Conservation (phyloP, 2,113 vertebrate genomes). For the Cromileptes altivelis region DNA sequence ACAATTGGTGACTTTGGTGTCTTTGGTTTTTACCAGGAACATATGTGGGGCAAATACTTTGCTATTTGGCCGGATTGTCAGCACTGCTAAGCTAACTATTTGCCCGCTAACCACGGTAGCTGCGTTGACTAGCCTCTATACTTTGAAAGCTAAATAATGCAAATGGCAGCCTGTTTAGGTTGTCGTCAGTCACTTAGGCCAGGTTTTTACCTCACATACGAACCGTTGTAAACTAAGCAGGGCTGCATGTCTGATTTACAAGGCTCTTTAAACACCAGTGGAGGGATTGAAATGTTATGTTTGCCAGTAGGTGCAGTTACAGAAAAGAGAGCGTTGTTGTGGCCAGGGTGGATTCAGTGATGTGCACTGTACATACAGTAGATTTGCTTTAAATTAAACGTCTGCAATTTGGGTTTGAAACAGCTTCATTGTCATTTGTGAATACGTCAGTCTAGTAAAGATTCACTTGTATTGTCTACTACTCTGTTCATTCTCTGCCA, state of each 20-base stretch:
- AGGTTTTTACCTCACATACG: not conserved
- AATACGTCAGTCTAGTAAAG: not conserved
- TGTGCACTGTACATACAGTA: slow-evolving; percentile 9
- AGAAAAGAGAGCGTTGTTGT: not conserved
- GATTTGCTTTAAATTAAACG: not conserved
- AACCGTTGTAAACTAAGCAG: slow-evolving; percentile 9
- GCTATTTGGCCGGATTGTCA: slow-evolving; percentile 16
- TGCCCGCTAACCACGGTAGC: slow-evolving; percentile 60
- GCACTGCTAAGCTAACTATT: slow-evolving; percentile 46
- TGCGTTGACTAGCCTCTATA: slow-evolving; percentile 38
- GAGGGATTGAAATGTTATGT: not conserved
- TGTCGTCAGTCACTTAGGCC: not conserved
- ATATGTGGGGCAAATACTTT: not conserved
- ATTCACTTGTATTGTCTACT: not conserved
- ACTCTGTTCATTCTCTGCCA: not conserved
- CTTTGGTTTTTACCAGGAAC: not conserved
- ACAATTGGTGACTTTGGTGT: not conserved
- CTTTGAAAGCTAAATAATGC: slow-evolving; percentile 45
- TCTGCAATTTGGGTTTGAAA: not conserved
- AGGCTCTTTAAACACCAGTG: not conserved
- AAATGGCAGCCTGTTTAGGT: slow-evolving; percentile 63
- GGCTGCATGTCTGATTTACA: not conserved
- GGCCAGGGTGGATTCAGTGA: slow-evolving; percentile 1
- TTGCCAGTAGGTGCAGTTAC: not conserved
- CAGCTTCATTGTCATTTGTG: not conserved